Percentiles rank a stretch among this genome's conserved stretches.
Evolutionary conservation across 2,888 invertebrate species (phyloP).

Genomic region (Choristoneura rosaceana): DNA sequence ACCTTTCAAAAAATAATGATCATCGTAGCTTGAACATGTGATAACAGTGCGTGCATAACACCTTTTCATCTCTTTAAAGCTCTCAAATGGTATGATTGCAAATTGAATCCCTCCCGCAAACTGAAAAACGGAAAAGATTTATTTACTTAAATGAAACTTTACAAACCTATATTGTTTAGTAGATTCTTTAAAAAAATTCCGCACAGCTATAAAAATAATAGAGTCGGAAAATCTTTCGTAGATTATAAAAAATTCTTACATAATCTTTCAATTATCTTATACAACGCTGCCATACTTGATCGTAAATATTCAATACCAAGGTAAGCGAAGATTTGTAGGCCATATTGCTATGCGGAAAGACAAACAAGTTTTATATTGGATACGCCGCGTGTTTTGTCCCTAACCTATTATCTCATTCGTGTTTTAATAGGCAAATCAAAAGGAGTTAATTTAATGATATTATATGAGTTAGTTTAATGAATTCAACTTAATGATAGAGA

Average conservation of each 20-base stretch:
- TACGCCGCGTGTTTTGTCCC: not conserved
- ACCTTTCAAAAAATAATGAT: too few species aligned
- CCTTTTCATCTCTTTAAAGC: not conserved
- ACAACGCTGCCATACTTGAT: conserved; percentile 17
- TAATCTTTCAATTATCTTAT: conserved; percentile 8
- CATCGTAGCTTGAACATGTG: too few species aligned
- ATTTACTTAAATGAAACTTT: not conserved
- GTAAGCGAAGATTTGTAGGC: conserved; percentile 14
- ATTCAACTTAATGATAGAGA: too few species aligned
- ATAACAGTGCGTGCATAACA: not conserved
- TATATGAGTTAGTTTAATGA: too few species aligned
- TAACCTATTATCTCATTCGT: too few species aligned
- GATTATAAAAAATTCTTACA: conserved; percentile 9
- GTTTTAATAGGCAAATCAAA: too few species aligned
- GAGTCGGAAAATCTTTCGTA: not conserved
- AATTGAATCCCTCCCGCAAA: not conserved
- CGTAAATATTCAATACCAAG: conserved; percentile 26
- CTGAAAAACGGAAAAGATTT: not conserved
- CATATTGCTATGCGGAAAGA: conserved; percentile 31
- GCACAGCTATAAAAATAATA: not conserved
- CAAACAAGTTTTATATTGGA: not conserved
- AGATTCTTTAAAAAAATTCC: not conserved
- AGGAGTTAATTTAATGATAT: too few species aligned
- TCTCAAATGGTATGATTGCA: not conserved
- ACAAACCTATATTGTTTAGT: not conserved